Evolutionary conservation across 2,113 vertebrate species (phyloP).

Genomic region (Entelurus aequoreus): DNA sequence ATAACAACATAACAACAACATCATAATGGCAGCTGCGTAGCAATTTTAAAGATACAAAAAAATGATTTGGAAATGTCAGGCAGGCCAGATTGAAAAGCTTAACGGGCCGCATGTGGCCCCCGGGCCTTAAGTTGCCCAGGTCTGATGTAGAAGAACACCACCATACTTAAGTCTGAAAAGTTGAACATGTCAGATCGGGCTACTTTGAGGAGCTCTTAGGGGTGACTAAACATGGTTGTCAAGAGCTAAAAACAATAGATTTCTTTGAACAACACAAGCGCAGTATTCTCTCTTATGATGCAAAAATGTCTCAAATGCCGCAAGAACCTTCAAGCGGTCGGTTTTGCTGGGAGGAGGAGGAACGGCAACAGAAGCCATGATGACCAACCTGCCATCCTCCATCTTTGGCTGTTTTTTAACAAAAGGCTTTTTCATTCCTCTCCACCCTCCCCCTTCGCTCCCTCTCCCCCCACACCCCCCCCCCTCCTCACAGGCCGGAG

Average conservation of each 20-base stretch:
- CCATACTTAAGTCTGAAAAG: no score
- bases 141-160: no score
- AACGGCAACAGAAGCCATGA: conserved; percentile 47
- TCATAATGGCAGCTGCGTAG: no score
- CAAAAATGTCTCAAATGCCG: conserved; percentile 50
- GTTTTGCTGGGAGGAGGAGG: conserved; percentile 28
- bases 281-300: conserved; percentile 45
- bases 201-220: neutral
- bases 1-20: no score
- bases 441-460: conserved; percentile 20
- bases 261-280: conserved; percentile 26
- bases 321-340: conserved; percentile 33
- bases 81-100: no score
- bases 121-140: no score
- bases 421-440: conserved; percentile 46
- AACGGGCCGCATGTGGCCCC: no score
- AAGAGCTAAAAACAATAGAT: conserved; percentile 16
- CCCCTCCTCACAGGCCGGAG: conserved; percentile 37
- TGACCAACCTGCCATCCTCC: conserved; percentile 64
- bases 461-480: conserved; percentile 3
- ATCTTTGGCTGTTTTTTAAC: conserved; percentile 63
- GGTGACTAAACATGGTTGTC: conserved; percentile 19
- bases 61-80: no score
- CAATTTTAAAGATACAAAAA: no score
- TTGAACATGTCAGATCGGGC: no score